phyloP scores from a whole-genome alignment of 2,113 vertebrate species.

The Sylvietta virens region DNA sequence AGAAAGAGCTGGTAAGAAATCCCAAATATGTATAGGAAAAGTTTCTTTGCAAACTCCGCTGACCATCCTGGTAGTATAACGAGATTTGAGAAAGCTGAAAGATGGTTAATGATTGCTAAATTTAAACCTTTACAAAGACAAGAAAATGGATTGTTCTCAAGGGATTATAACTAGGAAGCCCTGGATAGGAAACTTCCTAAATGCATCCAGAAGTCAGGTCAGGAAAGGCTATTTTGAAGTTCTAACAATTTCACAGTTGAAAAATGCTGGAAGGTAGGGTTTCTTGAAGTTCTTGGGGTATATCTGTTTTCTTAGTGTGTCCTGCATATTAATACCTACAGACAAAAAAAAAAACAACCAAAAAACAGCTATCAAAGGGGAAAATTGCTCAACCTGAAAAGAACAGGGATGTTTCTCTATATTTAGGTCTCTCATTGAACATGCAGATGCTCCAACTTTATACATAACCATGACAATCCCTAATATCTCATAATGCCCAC shows the following conservation, averaged over 20 bases:
- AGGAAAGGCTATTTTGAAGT: background rate
- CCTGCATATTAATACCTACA: background rate
- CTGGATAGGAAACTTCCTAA: background rate
- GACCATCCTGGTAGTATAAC: background rate
- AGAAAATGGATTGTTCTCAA: accelerated
- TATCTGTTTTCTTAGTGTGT: background rate
- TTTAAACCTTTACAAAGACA: background rate
- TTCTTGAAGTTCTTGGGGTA: background rate
- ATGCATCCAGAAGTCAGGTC: background rate
- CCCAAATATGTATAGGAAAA: background rate
- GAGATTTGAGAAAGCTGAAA: background rate
- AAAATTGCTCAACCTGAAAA: background rate
- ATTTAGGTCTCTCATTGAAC: background rate
- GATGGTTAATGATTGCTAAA: background rate
- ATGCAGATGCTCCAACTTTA: background rate
- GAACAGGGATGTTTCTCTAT: accelerated
- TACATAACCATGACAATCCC: background rate
- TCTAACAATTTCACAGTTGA: background rate
- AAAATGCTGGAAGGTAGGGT: background rate
- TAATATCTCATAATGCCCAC: background rate
- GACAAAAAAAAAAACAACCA: background rate
- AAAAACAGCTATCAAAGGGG: background rate
- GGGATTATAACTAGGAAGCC: background rate
- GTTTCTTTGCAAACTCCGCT: background rate
- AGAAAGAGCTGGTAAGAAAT: background rate